Evolutionary conservation across 2,888 invertebrate species (phyloP).

Genomic region (Crossocerus cetratus): DNA sequence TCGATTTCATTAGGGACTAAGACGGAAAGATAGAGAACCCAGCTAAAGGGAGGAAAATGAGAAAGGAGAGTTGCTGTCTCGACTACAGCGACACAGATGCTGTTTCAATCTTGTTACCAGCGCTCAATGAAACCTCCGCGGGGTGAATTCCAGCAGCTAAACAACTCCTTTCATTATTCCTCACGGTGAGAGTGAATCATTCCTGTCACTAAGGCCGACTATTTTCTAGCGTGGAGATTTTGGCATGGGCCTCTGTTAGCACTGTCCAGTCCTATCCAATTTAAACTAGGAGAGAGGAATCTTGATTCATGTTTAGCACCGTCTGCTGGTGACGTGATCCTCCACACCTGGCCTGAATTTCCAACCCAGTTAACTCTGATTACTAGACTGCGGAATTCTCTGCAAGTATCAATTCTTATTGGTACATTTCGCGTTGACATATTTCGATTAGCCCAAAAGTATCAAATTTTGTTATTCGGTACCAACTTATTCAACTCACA

Average conservation of each 20-base stretch:
- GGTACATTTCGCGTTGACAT: too few species aligned
- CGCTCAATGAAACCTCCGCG: conserved; percentile 53
- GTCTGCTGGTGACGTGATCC: conserved; percentile 3
- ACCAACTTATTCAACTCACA: too few species aligned
- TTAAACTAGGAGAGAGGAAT: not conserved
- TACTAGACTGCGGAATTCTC: too few species aligned
- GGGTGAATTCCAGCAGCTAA: not conserved
- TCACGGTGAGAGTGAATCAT: too few species aligned
- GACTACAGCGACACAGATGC: not conserved
- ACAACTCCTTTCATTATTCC: too few species aligned
- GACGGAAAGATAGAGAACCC: conserved; percentile 6
- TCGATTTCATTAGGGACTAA: too few species aligned
- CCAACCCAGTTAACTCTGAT: too few species aligned
- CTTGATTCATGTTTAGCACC: conserved; percentile 7
- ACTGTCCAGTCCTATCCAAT: not conserved
- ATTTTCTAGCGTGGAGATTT: not conserved
- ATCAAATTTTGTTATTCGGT: too few species aligned
- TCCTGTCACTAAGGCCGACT: not conserved
- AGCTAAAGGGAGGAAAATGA: not conserved
- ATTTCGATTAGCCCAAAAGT: too few species aligned
- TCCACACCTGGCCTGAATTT: not conserved
- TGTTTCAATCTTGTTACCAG: conserved; percentile 8
- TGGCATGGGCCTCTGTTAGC: not conserved
- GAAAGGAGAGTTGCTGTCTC: conserved; percentile 9
- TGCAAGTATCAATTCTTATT: too few species aligned